Base-by-base conservation (phyloP, 1,140 invertebrate genomes). In the Caenorhabditis tropicalis region DNA sequence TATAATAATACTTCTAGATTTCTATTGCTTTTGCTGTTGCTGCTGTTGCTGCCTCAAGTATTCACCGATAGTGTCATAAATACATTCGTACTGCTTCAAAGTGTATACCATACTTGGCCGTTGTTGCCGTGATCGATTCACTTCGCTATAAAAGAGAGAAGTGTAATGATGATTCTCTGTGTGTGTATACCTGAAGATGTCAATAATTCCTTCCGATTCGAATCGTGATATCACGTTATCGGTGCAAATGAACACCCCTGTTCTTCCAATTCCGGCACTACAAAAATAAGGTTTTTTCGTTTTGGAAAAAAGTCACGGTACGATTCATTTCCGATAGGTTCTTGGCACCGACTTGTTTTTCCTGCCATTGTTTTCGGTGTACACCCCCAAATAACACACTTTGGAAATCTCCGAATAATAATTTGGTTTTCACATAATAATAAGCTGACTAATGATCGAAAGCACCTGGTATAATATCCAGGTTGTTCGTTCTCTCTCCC, bases 101-200 rank as follows among this genome's bases (percentile, higher is more conserved):
- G 82, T 82, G 39, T 70, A 29, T 65, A 82, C 82, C 82, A 82
- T 82, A 31, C 82, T 60, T 43, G 51, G 36, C 24, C 82, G 56
- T 24, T 82, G 82, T 33, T 82, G 82, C 16, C 82, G 21, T 46
- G 60, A 65, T 19, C 56, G 36, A 49, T 82, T 60, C 24, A 82
- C 82, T 43, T 65, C 82, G 48, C 82, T 82, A 36, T 56, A 82
- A 81, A 21, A 39, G 39, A 39, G 5, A 29, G 27, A 43, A 31
- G 29, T 36, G 53, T 58, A 24, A 36, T 36, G 19, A 39, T 16
- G 19, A 33, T 21, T 48, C 21, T 6, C 21, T 31, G 1, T 1
- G 4, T 49, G 46, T 51, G 29, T 12, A 39, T 56, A 82, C 81
- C 81, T 82, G 36, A 82, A 82, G 16, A 82, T 60, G 60, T 82